Evolutionary conservation across 2,113 vertebrate genomes (phyloP).

Genomic region (Erythrocercus mccallii): DNA sequence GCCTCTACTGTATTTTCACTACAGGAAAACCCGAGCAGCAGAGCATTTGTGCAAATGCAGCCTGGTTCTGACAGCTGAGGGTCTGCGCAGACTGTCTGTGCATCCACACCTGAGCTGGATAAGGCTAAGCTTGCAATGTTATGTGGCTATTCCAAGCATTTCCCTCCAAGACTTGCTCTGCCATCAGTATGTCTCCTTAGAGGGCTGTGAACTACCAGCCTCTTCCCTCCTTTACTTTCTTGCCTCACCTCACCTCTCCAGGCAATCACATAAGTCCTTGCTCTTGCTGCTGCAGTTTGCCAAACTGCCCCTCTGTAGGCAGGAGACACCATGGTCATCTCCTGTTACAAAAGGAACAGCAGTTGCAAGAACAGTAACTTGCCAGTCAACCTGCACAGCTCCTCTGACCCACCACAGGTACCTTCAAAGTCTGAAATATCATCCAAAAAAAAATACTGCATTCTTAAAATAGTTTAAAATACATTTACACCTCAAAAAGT

Average conservation of each 20-base stretch:
- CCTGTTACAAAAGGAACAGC: neutral
- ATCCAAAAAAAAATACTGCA: neutral
- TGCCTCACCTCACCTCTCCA: neutral
- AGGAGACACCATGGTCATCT: neutral
- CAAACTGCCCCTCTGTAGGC: neutral
- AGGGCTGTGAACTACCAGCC: neutral
- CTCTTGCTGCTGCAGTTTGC: neutral
- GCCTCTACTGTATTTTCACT: neutral
- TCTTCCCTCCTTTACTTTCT: neutral
- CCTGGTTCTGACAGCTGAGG: neutral
- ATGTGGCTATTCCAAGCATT: neutral
- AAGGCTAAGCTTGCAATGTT: neutral
- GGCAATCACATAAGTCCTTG: neutral
- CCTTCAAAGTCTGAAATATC: neutral
- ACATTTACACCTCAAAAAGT: neutral
- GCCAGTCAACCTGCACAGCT: neutral
- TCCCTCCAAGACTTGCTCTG: neutral
- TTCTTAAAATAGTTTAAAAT: neutral
- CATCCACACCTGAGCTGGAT: neutral
- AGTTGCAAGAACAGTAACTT: neutral
- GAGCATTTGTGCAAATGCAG: neutral
- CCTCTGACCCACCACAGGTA: neutral
- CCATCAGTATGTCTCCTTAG: neutral
- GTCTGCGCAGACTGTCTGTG: accelerated
- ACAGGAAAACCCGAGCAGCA: neutral